phyloP scores from a whole-genome alignment of 1,140 invertebrate species.

The Papilio polytes region DNA sequence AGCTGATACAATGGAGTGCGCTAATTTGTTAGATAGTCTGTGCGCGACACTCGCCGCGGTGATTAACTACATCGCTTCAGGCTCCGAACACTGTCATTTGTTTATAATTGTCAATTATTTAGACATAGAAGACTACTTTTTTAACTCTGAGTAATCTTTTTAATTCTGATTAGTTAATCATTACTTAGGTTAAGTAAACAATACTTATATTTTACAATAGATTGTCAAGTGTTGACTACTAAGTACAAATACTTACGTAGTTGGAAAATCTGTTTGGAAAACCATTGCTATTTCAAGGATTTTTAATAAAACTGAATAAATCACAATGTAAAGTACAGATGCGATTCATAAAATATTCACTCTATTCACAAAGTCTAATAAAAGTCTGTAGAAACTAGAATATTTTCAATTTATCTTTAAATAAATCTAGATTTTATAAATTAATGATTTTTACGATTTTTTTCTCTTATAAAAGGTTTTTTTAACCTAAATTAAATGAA shows the following conservation, averaged over 20 bases:
- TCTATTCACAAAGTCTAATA: constrained; percentile 15
- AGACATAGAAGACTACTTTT: no score
- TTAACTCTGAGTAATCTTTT: no score
- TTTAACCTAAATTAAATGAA: not conserved
- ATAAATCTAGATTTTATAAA: not conserved
- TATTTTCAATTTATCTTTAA: not conserved
- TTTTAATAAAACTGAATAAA: constrained; percentile 11
- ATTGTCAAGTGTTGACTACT: no score
- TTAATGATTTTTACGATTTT: not conserved
- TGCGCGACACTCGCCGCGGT: not conserved
- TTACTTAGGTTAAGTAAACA: no score
- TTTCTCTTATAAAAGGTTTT: no score
- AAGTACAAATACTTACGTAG: no score
- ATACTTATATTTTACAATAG: no score
- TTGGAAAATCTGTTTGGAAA: no score
- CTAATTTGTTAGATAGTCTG: constrained; percentile 10
- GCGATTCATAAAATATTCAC: constrained; percentile 16
- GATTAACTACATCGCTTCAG: not conserved
- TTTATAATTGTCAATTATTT: constrained; percentile 11
- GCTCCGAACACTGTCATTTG: not conserved
- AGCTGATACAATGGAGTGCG: not conserved
- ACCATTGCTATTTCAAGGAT: not conserved
- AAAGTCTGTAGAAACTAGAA: not conserved
- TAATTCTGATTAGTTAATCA: no score
- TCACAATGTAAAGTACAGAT: constrained; percentile 8